phyloP scores from a whole-genome alignment of 2,797 vertebrate genomes.

The Sus cebifrons region DNA sequence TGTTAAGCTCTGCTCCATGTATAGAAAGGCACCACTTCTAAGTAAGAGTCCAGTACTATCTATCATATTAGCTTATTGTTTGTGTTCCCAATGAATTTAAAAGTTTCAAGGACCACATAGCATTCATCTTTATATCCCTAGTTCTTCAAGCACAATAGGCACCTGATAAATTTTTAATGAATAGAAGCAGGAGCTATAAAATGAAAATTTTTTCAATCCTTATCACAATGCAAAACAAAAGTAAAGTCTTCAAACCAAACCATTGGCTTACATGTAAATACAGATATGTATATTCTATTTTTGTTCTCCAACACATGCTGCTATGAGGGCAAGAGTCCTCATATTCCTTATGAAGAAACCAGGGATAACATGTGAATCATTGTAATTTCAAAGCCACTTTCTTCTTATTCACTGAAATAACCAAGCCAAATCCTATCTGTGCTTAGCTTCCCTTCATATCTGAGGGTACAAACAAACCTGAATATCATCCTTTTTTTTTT shows the following conservation, averaged over 20 bases:
- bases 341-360: background rate
- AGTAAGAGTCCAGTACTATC: background rate
- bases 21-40: background rate
- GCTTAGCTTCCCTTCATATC: background rate
- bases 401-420: background rate
- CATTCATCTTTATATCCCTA: constrained; percentile 14
- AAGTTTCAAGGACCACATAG: background rate
- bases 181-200: background rate
- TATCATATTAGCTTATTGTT: background rate
- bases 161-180: constrained; percentile 50
- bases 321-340: background rate
- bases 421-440: background rate
- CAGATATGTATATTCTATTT: background rate
- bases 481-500: background rate
- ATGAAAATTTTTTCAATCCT: background rate
- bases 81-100: constrained; percentile 6
- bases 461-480: background rate
- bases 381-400: constrained; percentile 45
- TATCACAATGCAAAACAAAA: background rate
- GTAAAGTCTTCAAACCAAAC: background rate
- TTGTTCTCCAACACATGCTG: background rate
- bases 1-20: background rate
- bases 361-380: background rate
- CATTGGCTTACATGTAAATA: background rate
- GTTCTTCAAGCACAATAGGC: background rate